Base-by-base conservation (phyloP, 23 tunicate species). In the Trididemnum clinides region DNA sequence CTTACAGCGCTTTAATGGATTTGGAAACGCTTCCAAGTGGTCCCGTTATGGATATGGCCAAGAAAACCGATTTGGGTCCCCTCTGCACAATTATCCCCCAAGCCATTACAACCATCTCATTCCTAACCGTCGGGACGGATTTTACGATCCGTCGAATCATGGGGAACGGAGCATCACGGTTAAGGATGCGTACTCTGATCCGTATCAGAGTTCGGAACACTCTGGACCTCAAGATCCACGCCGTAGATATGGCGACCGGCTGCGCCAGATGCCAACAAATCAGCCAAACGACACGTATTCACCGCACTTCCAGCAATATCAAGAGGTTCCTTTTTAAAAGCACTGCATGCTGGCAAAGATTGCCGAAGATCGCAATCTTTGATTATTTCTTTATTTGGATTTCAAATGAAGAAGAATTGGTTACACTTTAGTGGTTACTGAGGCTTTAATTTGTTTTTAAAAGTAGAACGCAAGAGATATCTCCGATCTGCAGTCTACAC, bases 21-120 rank as follows among this genome's bases (percentile, higher is more conserved):
- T 29, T 74, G 75, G 57, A 33, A 58, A 87, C 26, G 25, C 85
- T 1, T 44, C 91, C 7, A 87, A 87, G 51, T 87, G 91, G 91
- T 87, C 91, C 1, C 85, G 91, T 0, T 71, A 87, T 33, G 91
- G 91, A n/a, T 80, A 80, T 36, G 33, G 10, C 32, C 82, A 54
- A 27, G 51, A 84, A 26, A 71, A 27, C 28, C 22, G 21, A 21
- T 37, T 4, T 15, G 34, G n/a, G n/a, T n/a, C n/a, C n/a, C 75
- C 75, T 10, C 10, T 29, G 6, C 31, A 36, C 2, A 30, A 30
- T 5, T 59, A 19, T 59, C 66, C 66, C 25, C 66, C 66, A 19
- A 28, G 66, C 5, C 22, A 59, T n/a, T 66, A 66, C 22, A 66
- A 66, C 37, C 10, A 10, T 31, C 75, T 37, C 10, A 29, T 66